A percentile compares a stretch with the other conserved stretches of the same genome.
phyloP scores from a whole-genome alignment of 2,113 vertebrate species.

The Cranoglanis bouderius region DNA sequence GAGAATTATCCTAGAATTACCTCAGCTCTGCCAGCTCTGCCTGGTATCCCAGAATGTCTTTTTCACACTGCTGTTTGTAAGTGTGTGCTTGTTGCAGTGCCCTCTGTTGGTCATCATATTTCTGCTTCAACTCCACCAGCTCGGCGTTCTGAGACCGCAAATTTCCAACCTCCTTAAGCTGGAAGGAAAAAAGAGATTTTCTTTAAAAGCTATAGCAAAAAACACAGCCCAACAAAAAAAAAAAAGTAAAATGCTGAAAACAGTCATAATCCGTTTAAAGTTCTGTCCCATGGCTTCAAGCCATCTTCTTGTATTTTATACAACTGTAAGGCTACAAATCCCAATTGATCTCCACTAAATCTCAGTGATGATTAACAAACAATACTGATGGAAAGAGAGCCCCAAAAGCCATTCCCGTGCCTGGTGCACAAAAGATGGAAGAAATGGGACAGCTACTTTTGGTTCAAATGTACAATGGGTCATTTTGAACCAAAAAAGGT shows the following conservation, averaged over 20 bases:
- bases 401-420: neutral
- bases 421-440: neutral
- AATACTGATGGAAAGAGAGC: neutral
- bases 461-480: neutral
- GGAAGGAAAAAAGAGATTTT: neutral
- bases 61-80: slow-evolving; percentile 62
- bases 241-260: neutral
- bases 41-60: slow-evolving; percentile 64
- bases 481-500: slow-evolving; percentile 9
- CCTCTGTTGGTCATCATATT: slow-evolving; percentile 71
- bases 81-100: slow-evolving; percentile 64
- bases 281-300: slow-evolving; percentile 21
- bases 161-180: slow-evolving; percentile 67
- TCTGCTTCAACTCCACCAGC: slow-evolving; percentile 65
- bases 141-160: slow-evolving; percentile 60
- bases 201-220: neutral
- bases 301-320: neutral
- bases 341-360: no score
- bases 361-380: neutral
- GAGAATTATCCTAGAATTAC: slow-evolving; percentile 55
- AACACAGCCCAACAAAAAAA: neutral
- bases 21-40: slow-evolving; percentile 68
- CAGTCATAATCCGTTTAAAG: neutral
- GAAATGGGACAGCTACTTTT: neutral
- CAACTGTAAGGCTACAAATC: neutral